Base-by-base conservation (phyloP, 2,113 vertebrate genomes). In the Phyllopteryx taeniolatus region DNA sequence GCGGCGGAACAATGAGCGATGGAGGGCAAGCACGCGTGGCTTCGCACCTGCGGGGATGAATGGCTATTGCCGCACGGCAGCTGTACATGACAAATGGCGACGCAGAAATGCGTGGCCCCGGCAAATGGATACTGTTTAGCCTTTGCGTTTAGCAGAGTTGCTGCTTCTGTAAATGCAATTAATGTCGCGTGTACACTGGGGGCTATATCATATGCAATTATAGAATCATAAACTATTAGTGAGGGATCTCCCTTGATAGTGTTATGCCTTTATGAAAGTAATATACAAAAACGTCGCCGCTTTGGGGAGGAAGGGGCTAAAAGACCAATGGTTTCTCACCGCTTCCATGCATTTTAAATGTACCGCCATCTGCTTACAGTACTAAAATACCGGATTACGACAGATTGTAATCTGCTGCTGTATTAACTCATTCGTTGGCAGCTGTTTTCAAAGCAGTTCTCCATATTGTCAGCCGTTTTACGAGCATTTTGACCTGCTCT, bases 201-300 rank as follows among this genome's bases (percentile, higher is more conserved):
- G 81, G 70, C 71, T 71, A 75, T 81, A 71, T 77, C 80, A 67
- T 76, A 79, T 84, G 84, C 88, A 89, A 90, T 90, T 89, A 89
- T 83, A 64, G 83, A 87, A 83, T 87, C 71, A 70, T 31, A 61
- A 61, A 64, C 82, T 82, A 78, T 79, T 82, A 67, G 75, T 35
- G 78, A 68, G 71, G 73, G 76, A 88, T 83, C 84, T 87, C 85
- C 87, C 85, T 61, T 60, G 86, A 76, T 71, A 86, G 78, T 65
- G 33, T 79, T 80, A 73, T 57, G 79, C 80, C 78, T 85, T 83
- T 79, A 79, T 81, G 75, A 85, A 87, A 77, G 67, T 76, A 79
- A 85, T 72, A 65, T 64, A 64, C 11, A 66, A 44, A 44, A 27
- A 46, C 7, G 14, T 61, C 2, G 10, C 53, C 53, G 20, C 53